Evolutionary conservation across 2,888 invertebrate species (phyloP), one percentile per base, ranked within the genome.

Genomic region (Steinernema carpocapsae): DNA sequence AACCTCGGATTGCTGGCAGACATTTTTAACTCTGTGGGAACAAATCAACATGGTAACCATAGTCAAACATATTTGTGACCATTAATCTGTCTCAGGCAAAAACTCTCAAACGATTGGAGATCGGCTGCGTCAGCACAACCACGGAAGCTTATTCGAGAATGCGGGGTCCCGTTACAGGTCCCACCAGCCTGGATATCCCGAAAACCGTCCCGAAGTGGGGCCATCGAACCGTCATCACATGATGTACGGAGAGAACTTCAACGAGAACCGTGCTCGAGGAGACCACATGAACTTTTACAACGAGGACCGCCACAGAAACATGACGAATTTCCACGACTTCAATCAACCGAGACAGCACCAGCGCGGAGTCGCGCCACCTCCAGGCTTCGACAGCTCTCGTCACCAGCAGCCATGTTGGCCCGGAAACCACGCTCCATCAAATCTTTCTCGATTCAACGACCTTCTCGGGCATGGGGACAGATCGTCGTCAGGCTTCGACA

Each of bases 271-370:
- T 32, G 17, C 14, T 64, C 64, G 29, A 26, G 64, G 29, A 17
- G 29, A 64, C 14, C 17, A 19, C 24, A 24, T 7, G 14, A 19
- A 56, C 22, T 56, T 19, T 14, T 14, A 12, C 2, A 19, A 29
- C 64, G 64, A 64, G 32, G 64, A 64, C 32, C 64, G 64, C 17
- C 10, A n/a, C 17, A 26, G 64, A 48, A n/a, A 64, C 32, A 64
- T 64, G 29, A 32, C 17, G 17, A 64, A 64, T 26, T 64, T 37
- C 26, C 22, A 19, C 22, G 29, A 22, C 1, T 64, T 26, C 64
- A 64, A 37, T n/a, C 32, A 56, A 14, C 22, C 32, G 17, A 29
- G 64, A 12, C 12, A 19, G 7, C 48, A 48, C 2, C 48, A 48
- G 14, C 32, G 32, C 32, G 64, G 17, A 2, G 64, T 32, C 37